These are phyloP conservation scores for Drosophila cardini DNA, from an alignment of 1,140 invertebrate species.

Conservation along the genomic window DNA sequence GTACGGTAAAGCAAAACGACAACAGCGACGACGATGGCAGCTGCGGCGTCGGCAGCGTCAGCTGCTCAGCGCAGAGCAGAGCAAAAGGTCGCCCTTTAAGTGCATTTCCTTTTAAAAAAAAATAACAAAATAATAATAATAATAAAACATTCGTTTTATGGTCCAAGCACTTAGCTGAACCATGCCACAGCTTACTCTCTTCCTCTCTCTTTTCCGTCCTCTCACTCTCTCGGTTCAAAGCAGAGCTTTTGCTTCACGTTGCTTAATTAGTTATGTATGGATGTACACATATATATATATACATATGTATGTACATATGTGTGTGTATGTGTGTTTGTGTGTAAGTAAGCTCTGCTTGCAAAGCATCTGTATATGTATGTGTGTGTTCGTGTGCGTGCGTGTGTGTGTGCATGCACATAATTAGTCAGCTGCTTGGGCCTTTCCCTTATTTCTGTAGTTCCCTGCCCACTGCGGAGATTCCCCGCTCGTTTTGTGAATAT, in stretches of 20 bases:
- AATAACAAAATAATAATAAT: constrained; percentile 12
- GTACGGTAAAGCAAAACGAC: constrained; percentile 35
- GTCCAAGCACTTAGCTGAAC: constrained; percentile 8
- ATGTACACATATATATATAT: not conserved
- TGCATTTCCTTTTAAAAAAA: constrained; percentile 65
- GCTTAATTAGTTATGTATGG: constrained; percentile 21
- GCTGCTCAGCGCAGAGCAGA: constrained; percentile 52
- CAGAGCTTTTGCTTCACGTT: constrained; percentile 33
- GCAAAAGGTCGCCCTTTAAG: constrained; percentile 67
- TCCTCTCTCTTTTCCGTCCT: not conserved
- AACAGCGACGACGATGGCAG: constrained; percentile 19
- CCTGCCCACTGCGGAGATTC: constrained; percentile 13
- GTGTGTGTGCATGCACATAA: constrained; percentile 21
- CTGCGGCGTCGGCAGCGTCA: constrained; percentile 38
- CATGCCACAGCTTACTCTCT: not conserved
- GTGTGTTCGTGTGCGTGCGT: not conserved
- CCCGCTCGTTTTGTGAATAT: not conserved
- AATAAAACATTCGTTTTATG: constrained; percentile 8
- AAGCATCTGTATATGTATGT: not conserved
- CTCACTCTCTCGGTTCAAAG: constrained; percentile 17
- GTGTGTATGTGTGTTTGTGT: not conserved
- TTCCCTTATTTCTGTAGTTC: constrained; percentile 42
- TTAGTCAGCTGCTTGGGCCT: constrained; percentile 61
- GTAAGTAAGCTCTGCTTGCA: not conserved
- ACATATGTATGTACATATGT: constrained; percentile 6